phyloP scores from a whole-genome alignment of 2,797 vertebrate genomes.

The Enteromius trimaculatus region DNA sequence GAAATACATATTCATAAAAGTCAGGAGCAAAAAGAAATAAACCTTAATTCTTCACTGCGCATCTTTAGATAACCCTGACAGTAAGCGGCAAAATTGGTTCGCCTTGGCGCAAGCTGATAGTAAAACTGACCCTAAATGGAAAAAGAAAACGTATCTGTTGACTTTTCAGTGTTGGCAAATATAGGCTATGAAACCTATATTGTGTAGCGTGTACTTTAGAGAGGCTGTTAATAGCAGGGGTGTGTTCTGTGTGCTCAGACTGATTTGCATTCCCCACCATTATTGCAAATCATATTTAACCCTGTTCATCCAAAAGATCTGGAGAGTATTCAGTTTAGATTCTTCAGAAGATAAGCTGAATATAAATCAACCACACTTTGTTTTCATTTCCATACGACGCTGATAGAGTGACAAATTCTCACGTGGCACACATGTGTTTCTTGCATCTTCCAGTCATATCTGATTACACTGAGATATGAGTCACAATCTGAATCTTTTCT shows the following conservation, averaged over 20 bases:
- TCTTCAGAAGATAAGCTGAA: not conserved
- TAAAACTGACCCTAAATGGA: not conserved
- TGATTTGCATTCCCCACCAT: conserved; percentile 48
- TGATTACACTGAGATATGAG: not conserved
- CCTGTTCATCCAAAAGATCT: conserved; percentile 28
- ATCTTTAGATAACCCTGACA: too few relatives aligned
- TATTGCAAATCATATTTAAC: conserved; percentile 41
- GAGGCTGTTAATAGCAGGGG: conserved; percentile 48
- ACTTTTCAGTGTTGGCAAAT: not conserved
- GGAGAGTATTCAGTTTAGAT: not conserved
- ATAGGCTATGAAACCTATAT: not conserved
- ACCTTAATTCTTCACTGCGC: too few relatives aligned
- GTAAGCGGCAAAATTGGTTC: too few relatives aligned
- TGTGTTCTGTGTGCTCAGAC: not conserved
- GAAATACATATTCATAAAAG: too few relatives aligned
- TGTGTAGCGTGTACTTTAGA: conserved; percentile 1
- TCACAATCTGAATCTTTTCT: conserved; percentile 8
- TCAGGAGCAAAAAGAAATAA: too few relatives aligned
- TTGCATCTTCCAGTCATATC: not conserved
- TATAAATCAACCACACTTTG: not conserved
- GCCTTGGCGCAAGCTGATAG: too few relatives aligned
- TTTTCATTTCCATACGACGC: not conserved
- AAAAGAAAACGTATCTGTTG: not conserved
- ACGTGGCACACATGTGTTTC: not conserved
- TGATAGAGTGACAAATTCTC: not conserved